Conservation (phyloP, 2,888 invertebrate species). For the Pristionchus fissidentatus region DNA sequence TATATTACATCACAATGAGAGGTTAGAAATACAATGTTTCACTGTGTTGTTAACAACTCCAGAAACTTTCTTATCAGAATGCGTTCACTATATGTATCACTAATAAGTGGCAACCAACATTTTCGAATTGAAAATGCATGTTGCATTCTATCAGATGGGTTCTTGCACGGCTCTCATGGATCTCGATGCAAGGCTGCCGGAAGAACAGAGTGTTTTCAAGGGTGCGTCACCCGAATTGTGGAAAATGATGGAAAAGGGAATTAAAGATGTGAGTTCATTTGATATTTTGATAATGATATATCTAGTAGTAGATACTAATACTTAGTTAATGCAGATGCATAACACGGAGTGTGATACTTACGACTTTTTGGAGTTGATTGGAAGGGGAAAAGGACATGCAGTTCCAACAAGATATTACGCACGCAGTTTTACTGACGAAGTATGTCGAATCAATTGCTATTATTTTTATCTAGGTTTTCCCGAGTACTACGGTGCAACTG, state of each 20-base stretch:
- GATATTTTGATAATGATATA: too few species aligned
- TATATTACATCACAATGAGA: too few species aligned
- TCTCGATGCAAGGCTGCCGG: neutral
- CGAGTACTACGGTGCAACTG: neutral
- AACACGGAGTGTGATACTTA: constrained; percentile 20
- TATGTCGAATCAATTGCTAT: too few species aligned
- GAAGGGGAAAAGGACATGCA: neutral
- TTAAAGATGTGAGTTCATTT: neutral
- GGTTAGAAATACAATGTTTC: too few species aligned
- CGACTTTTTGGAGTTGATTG: neutral
- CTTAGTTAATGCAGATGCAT: neutral
- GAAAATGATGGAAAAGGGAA: neutral
- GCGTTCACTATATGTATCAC: too few species aligned
- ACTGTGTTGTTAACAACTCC: too few species aligned
- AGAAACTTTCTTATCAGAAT: too few species aligned
- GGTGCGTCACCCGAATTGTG: constrained; percentile 4
- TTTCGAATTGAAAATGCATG: too few species aligned
- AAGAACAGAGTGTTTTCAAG: constrained; percentile 21
- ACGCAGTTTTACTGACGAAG: neutral
- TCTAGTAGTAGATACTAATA: too few species aligned
- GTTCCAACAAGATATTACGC: neutral
- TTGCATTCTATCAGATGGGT: too few species aligned
- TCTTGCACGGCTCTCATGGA: neutral
- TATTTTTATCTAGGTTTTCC: too few species aligned
- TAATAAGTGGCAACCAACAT: too few species aligned